A percentile compares a stretch with the other conserved stretches of the same genome.
Conservation (phyloP, 2,888 invertebrate species). For the Pristionchus entomophagus region DNA sequence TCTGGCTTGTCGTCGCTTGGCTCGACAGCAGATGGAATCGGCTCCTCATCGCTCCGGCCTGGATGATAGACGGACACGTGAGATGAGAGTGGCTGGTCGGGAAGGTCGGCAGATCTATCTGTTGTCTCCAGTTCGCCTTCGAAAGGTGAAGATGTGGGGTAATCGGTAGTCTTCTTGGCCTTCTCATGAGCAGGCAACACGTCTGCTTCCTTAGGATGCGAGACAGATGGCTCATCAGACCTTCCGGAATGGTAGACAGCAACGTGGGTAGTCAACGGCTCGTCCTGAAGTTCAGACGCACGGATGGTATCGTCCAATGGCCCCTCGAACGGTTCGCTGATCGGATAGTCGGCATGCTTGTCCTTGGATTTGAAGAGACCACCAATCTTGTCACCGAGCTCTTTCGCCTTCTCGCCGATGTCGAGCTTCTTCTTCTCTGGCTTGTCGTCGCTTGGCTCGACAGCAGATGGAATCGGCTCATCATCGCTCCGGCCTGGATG, state of each 20-base stretch:
- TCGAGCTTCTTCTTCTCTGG: conserved; percentile 38
- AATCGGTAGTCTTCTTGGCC: background rate
- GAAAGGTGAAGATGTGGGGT: background rate
- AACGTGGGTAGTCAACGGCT: background rate
- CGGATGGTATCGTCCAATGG: background rate
- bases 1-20: background rate
- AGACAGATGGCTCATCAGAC: background rate
- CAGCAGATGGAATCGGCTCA: background rate
- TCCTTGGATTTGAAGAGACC: conserved; percentile 16
- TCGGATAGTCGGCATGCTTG: conserved; percentile 19
- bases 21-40: background rate
- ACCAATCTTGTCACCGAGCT: conserved; percentile 22
- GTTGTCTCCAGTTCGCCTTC: background rate
- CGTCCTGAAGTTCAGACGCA: background rate
- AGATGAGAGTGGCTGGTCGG: background rate
- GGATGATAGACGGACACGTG: conserved; percentile 4
- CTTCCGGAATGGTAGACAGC: conserved; percentile 11
- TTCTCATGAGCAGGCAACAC: background rate
- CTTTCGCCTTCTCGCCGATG: conserved; percentile 21
- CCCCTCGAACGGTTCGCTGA: background rate
- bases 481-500: conserved; percentile 9
- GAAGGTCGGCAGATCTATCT: background rate
- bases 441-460: background rate
- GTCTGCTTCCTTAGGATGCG: background rate
- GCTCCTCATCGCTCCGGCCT: background rate